Conservation (phyloP, 2,888 invertebrate species). For the Polia nebulosa region DNA sequence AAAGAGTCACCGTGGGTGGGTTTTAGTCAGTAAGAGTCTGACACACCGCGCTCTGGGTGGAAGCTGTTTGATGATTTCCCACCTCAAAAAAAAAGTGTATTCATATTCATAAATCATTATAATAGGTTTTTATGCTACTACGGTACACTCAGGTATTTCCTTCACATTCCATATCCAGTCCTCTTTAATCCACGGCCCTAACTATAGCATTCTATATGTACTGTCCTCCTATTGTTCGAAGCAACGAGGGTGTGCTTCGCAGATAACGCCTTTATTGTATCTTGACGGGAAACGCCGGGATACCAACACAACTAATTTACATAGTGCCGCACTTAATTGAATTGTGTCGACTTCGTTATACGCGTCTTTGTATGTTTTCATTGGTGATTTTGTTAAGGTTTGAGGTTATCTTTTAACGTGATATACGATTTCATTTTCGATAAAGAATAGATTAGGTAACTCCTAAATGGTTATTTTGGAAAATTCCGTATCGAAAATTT, state of each 20-base stretch:
- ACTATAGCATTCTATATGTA: constrained; percentile 61
- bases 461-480: background rate
- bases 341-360: constrained; percentile 67
- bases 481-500: no score
- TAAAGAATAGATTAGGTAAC: background rate
- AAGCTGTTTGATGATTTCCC: no score
- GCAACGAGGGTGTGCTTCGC: constrained; percentile 71
- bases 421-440: background rate
- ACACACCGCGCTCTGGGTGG: no score
- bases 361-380: constrained; percentile 60
- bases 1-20: no score
- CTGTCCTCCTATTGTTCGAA: constrained; percentile 72
- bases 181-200: constrained; percentile 28
- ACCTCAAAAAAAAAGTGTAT: no score
- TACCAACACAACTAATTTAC: constrained; percentile 76
- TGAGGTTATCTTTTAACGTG: background rate
- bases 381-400: constrained; percentile 41
- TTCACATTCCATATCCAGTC: constrained; percentile 42
- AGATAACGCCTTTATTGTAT: constrained; percentile 75
- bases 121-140: background rate
- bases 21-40: no score
- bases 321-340: constrained; percentile 76
- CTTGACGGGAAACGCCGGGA: constrained; percentile 71
- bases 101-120: no score
- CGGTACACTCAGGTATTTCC: background rate